phyloP scores from a whole-genome alignment of 2,797 vertebrate species.

The Artibeus lituratus region DNA sequence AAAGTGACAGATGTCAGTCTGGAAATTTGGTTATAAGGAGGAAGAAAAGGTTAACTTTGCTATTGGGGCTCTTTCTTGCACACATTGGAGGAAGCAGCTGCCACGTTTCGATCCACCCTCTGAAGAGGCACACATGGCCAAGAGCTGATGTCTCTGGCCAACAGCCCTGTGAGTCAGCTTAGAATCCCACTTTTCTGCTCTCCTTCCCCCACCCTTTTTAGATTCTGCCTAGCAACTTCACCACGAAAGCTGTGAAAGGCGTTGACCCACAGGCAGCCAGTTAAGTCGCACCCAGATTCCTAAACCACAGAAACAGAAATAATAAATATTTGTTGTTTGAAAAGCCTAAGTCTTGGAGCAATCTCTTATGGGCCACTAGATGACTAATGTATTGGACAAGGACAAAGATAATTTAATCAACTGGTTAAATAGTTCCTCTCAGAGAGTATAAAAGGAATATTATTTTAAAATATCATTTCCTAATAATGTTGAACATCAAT shows the following conservation, averaged over 20 bases:
- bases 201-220: background rate
- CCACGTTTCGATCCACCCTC: background rate
- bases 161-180: background rate
- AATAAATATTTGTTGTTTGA: background rate
- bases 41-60: background rate
- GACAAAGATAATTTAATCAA: constrained; percentile 41
- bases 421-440: background rate
- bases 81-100: background rate
- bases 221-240: background rate
- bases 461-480: constrained; percentile 30
- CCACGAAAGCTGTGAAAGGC: background rate
- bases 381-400: background rate
- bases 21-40: background rate
- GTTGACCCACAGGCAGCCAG: background rate
- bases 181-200: background rate
- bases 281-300: background rate
- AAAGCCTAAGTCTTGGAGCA: background rate
- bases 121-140: background rate
- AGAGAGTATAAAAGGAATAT: background rate
- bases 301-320: background rate
- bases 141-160: background rate
- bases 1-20: background rate
- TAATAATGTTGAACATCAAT: constrained; percentile 8
- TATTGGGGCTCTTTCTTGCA: background rate
- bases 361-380: background rate